These are phyloP conservation scores for Clarias gariepinus DNA, from an alignment of 2,113 vertebrate genomes.

Conservation along the genomic window DNA sequence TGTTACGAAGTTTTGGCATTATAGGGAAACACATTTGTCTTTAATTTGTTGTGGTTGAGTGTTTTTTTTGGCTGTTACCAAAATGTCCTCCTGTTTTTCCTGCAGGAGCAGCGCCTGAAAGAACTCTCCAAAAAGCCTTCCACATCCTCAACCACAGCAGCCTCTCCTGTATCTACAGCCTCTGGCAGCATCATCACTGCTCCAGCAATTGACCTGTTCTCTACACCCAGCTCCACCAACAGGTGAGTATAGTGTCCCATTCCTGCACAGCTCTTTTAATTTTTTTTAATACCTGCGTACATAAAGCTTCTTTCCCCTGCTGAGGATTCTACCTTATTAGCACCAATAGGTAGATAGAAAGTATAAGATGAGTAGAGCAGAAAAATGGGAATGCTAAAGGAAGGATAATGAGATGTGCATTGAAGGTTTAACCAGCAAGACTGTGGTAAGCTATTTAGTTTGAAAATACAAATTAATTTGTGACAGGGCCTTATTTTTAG, in stretches of 20 bases:
- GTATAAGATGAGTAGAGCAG: neutral
- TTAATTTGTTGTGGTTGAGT: neutral
- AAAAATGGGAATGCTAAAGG: neutral
- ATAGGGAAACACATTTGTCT: neutral
- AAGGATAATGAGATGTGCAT: neutral
- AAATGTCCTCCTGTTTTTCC: too few relatives aligned
- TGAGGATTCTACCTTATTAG: neutral
- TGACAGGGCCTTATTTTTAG: neutral
- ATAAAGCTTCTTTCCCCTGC: neutral
- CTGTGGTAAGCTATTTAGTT: neutral
- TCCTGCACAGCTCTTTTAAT: neutral
- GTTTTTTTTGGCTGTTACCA: neutral
- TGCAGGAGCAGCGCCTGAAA: constrained; percentile 89
- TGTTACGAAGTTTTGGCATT: neutral
- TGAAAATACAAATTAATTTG: neutral
- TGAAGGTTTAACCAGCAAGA: neutral
- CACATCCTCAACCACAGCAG: constrained; percentile 81
- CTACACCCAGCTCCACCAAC: constrained; percentile 88
- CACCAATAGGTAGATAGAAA: neutral
- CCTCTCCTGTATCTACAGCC: constrained; percentile 82
- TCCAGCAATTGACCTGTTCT: constrained; percentile 89
- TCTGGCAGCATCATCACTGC: constrained; percentile 81
- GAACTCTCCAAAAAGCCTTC: constrained; percentile 91
- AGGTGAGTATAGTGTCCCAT: constrained; percentile 64
- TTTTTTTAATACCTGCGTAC: neutral